These are phyloP conservation scores for Eupithecia vulgata DNA, from an alignment of 2,888 invertebrate species.

Conservation along the genomic window DNA sequence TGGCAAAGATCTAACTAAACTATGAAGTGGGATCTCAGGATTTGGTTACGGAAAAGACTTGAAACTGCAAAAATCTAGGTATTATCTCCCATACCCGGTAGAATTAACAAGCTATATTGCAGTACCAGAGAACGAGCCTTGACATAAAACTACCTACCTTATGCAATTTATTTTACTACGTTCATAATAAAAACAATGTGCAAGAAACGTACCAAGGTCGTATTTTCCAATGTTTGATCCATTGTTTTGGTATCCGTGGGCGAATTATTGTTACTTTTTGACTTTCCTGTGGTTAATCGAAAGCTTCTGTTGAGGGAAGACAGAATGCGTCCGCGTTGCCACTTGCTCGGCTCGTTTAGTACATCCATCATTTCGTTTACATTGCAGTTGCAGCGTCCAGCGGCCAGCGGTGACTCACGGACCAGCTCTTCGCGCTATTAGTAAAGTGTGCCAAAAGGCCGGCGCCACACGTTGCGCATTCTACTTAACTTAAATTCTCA, in stretches of 20 bases:
- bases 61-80: neutral
- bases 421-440: conserved; percentile 64
- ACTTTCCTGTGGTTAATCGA: conserved; percentile 69
- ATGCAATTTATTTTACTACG: neutral
- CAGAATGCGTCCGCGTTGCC: conserved; percentile 78
- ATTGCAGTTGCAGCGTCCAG: conserved; percentile 68
- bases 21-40: neutral
- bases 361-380: conserved; percentile 78
- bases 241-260: conserved; percentile 63
- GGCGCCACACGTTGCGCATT: conserved; percentile 57
- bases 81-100: neutral
- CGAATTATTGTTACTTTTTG: conserved; percentile 61
- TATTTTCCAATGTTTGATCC: conserved; percentile 62
- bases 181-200: neutral
- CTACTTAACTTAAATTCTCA: conserved; percentile 43
- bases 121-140: neutral
- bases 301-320: conserved; percentile 78
- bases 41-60: neutral
- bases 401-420: conserved; percentile 70
- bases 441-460: conserved; percentile 66
- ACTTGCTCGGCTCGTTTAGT: conserved; percentile 71
- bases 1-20: neutral
- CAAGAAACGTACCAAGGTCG: conserved; percentile 38
- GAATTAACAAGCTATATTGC: neutral
- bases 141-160: neutral